Conservation (phyloP, 2,888 invertebrate genomes). For the Limnephilus lunatus region DNA sequence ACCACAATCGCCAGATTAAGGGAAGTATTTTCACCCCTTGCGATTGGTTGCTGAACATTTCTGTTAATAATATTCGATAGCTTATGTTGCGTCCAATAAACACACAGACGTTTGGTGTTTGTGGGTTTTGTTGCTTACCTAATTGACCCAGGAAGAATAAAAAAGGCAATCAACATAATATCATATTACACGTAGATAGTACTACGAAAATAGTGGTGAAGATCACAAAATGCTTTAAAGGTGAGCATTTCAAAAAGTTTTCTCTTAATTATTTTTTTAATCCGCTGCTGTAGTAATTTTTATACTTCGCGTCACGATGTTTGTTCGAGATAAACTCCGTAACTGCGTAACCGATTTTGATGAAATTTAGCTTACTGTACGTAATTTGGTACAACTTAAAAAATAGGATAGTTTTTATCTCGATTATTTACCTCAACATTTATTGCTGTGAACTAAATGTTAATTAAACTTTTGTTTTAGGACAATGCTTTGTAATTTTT, state of each 20-base stretch:
- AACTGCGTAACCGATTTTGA: too few species aligned
- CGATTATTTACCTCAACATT: too few species aligned
- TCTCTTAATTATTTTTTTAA: not conserved
- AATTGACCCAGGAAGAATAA: not conserved
- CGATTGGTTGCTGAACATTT: not conserved
- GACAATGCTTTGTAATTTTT: too few species aligned
- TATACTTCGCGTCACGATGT: too few species aligned
- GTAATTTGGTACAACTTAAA: too few species aligned
- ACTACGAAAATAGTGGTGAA: not conserved
- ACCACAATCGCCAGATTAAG: constrained; percentile 8
- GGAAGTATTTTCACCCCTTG: not conserved
- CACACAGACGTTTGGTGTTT: not conserved
- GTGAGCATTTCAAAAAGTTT: not conserved
- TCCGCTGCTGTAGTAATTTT: too few species aligned
- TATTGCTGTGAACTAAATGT: too few species aligned
- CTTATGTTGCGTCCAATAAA: not conserved
- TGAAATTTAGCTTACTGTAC: too few species aligned
- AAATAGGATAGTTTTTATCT: too few species aligned
- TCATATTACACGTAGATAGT: not conserved
- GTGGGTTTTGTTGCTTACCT: not conserved
- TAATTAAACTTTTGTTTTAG: too few species aligned
- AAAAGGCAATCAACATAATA: not conserved
- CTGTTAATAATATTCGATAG: not conserved
- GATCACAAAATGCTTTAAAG: not conserved
- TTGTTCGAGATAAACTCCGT: too few species aligned